Conservation (phyloP, 2,797 vertebrate genomes). For the Pseudochirops cupreus region DNA sequence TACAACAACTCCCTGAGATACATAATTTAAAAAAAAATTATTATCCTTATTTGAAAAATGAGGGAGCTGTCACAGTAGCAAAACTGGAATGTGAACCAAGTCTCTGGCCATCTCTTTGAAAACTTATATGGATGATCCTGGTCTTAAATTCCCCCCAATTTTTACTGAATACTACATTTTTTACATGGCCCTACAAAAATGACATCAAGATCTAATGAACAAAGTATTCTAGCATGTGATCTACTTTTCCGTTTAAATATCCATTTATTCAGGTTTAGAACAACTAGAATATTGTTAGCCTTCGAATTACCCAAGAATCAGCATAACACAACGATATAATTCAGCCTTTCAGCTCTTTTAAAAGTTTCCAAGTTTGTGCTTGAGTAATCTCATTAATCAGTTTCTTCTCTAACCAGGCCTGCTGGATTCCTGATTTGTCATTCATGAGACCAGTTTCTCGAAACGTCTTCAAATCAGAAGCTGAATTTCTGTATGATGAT, state of each 20-base stretch:
- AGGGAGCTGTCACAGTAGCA: not conserved
- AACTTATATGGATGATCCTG: not conserved
- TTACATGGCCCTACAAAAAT: not conserved
- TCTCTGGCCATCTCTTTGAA: not conserved
- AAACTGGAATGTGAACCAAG: not conserved
- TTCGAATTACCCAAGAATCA: not conserved
- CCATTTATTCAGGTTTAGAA: not conserved
- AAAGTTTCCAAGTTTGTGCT: not conserved
- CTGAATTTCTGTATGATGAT: conserved; percentile 3
- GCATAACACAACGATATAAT: not conserved
- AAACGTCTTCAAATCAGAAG: conserved; percentile 50
- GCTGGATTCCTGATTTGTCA: not conserved
- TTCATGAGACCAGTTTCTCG: conserved; percentile 1
- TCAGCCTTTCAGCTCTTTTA: not conserved
- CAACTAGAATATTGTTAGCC: not conserved
- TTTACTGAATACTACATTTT: not conserved
- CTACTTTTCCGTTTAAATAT: not conserved
- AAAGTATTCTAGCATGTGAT: not conserved
- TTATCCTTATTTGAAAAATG: not conserved
- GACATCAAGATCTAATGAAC: not conserved
- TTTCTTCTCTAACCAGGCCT: not conserved
- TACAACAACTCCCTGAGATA: not conserved
- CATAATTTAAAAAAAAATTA: not conserved
- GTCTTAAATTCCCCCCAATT: not conserved
- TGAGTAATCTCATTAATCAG: not conserved